Evolutionary conservation across 2,113 vertebrate genomes (phyloP).

Genomic region (Indri indri): DNA sequence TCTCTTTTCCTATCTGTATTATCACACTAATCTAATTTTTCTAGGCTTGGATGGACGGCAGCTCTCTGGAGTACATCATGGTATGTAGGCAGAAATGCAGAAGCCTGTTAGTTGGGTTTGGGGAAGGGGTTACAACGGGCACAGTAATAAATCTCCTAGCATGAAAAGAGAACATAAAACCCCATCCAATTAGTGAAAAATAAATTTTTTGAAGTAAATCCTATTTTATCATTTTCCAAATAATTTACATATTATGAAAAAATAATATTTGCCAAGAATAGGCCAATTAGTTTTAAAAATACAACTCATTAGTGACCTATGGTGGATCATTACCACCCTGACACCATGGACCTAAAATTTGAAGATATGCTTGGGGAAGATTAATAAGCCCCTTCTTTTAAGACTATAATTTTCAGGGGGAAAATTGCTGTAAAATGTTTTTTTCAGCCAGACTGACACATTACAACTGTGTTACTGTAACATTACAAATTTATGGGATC

Average conservation of each 20-base stretch:
- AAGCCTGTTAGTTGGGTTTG: not conserved
- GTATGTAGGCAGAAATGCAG: not conserved
- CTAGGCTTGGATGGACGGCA: not conserved
- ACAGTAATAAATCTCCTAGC: not conserved
- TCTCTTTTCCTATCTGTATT: not conserved
- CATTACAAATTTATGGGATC: slow-evolving; percentile 49
- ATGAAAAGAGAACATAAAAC: not conserved
- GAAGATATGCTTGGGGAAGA: not conserved
- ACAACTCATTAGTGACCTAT: not conserved
- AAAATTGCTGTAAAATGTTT: slow-evolving; percentile 35
- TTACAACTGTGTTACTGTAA: not conserved
- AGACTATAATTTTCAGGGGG: not conserved
- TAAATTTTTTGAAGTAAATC: not conserved
- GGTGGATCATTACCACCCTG: not conserved
- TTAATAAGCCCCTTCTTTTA: not conserved
- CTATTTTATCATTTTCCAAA: slow-evolving; percentile 40
- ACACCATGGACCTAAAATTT: not conserved
- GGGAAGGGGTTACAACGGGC: not conserved
- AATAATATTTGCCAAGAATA: not conserved
- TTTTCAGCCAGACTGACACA: not conserved
- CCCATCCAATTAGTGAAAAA: not conserved
- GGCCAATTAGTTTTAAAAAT: slow-evolving; percentile 14
- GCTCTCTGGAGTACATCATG: not conserved
- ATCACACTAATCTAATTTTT: not conserved
- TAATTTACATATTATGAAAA: slow-evolving; percentile 5